Base-by-base conservation (phyloP, 1,140 invertebrate species). In the Wasmannia auropunctata region DNA sequence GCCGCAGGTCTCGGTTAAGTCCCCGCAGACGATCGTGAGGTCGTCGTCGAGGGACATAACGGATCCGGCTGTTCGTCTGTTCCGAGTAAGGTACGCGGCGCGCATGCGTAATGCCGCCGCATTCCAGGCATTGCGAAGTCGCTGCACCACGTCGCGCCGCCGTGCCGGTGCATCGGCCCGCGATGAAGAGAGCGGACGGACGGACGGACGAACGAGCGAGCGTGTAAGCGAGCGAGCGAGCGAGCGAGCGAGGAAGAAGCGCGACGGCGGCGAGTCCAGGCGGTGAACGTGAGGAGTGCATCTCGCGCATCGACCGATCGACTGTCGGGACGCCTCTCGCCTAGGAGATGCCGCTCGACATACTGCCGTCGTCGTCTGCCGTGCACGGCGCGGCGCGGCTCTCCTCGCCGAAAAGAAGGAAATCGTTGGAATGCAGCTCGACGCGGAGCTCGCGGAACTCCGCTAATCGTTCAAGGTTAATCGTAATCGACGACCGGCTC, bases 61-160 rank as follows among this genome's bases (percentile, higher is more conserved):
- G 92, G 93, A 92, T 91, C 88, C 86, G 89, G 79, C 91, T 90
- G 87, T 77, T 89, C 81, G 91, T 94, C 92, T 91, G 92, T 94
- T 95, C 94, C 91, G 91, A 94, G 94, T 94, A 94, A 93, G 92
- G 91, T 93, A 94, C 93, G 93, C 93, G 92, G 86, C 85, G 94
- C 94, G 94, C 94, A 95, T 95, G 94, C 93, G 93, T 95, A 95
- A 95, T 95, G 93, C 91, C 90, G 91, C 87, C 90, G 92, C 94
- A 95, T 95, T 95, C 94, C 94, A 93, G 54, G 87, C 94, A 95
- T 95, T 92, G 92, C 92, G 56, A 91, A 90, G 89, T 91, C 92
- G 92, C 89, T 92, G 89, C 89, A 92, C 89, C 91, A 91, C 90
- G 58, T 28, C 58, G 75, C 76, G 88, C 25, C 76, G 88, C 25